phyloP scores from a whole-genome alignment of 2,113 vertebrate genomes.

The Andinoacara biseriatus region DNA sequence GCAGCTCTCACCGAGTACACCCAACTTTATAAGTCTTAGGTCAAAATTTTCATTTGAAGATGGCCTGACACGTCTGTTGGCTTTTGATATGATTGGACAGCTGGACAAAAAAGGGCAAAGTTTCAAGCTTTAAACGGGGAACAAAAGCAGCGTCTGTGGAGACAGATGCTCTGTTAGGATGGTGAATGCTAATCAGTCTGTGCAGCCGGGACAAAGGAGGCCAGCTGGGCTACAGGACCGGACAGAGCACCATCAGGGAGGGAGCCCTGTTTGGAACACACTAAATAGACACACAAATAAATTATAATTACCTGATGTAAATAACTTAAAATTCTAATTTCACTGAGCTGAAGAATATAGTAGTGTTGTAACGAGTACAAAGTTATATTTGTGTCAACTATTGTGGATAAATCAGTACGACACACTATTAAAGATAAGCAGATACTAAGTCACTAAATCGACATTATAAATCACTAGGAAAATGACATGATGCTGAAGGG shows the following conservation, averaged over 20 bases:
- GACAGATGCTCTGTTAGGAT: conserved; percentile 65
- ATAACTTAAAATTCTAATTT: neutral
- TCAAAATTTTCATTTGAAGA: neutral
- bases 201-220: conserved; percentile 57
- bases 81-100: conserved; percentile 25
- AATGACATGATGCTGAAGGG: neutral
- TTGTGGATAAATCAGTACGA: neutral
- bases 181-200: conserved; percentile 64
- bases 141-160: conserved; percentile 62
- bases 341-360: neutral
- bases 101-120: conserved; percentile 38
- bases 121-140: conserved; percentile 18
- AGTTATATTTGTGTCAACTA: neutral
- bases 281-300: neutral
- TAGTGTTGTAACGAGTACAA: neutral
- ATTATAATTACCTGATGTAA: neutral
- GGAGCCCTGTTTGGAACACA: neutral
- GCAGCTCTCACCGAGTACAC: neutral
- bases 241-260: neutral
- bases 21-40: neutral
- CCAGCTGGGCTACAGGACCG: conserved; percentile 55
- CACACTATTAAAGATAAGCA: neutral
- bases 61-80: neutral
- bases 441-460: neutral
- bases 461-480: neutral